Evolutionary conservation across 2,888 invertebrate genomes (phyloP).

Genomic region (Capitulum mitella): DNA sequence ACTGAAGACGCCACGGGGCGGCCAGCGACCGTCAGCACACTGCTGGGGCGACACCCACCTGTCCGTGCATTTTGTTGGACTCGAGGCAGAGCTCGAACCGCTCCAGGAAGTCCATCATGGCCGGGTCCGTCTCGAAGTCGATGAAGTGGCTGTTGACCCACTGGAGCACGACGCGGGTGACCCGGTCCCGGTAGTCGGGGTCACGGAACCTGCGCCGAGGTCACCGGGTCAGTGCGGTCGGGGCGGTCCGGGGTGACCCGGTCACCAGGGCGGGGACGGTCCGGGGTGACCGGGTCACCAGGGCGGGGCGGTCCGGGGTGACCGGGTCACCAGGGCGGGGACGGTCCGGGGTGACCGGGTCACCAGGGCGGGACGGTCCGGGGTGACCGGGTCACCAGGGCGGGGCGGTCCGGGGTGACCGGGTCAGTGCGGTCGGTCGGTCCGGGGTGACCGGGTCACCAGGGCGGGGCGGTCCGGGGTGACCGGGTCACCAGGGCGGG

Average conservation of each 20-base stretch:
- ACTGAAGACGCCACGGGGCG: too few relatives aligned
- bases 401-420: too few relatives aligned
- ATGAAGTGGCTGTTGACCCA: constrained; percentile 99
- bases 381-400: too few relatives aligned
- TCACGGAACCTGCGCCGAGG: constrained; percentile 70
- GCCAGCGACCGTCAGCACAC: too few relatives aligned
- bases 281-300: neutral
- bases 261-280: neutral
- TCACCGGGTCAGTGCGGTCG: too few relatives aligned
- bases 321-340: neutral
- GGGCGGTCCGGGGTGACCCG: neutral
- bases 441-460: too few relatives aligned
- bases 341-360: too few relatives aligned
- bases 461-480: too few relatives aligned
- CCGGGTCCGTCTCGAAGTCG: constrained; percentile 91
- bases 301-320: neutral
- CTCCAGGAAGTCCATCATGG: constrained; percentile 94
- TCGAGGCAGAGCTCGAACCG: constrained; percentile 80
- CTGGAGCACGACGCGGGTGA: constrained; percentile 87
- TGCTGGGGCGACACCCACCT: too few relatives aligned
- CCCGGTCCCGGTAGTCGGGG: constrained; percentile 64
- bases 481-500: too few relatives aligned
- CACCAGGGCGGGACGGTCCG: too few relatives aligned
- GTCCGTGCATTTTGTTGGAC: constrained; percentile 73
- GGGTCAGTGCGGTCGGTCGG: neutral